These are phyloP conservation scores for Patella ulyssiponensis DNA, from an alignment of 2,888 invertebrate genomes.

Conservation along the genomic window DNA sequence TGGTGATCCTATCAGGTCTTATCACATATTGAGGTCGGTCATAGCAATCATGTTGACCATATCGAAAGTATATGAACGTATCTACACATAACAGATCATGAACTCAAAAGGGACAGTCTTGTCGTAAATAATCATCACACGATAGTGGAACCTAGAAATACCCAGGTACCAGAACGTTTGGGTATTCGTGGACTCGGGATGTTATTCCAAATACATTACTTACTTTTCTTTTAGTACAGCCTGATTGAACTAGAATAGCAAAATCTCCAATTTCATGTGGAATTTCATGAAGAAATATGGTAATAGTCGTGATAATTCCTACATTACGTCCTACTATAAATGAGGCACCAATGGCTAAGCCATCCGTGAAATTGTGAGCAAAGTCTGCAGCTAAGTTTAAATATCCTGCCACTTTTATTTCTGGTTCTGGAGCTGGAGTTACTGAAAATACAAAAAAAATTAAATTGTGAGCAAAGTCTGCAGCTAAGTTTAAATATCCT, in stretches of 20 bases:
- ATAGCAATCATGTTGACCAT: no score
- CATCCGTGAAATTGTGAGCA: slow-evolving; percentile 99
- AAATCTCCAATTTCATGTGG: slow-evolving; percentile 99
- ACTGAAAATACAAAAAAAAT: not conserved
- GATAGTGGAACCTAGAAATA: no score
- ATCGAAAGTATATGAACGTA: no score
- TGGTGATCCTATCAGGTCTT: no score
- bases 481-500: slow-evolving; percentile 96
- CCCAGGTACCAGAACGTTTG: no score
- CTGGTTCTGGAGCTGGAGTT: slow-evolving; percentile 38
- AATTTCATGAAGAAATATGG: slow-evolving; percentile 97
- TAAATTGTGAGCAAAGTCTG: slow-evolving; percentile 99
- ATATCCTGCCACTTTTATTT: slow-evolving; percentile 88
- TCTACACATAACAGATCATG: no score
- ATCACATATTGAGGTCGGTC: no score
- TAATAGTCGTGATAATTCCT: slow-evolving; percentile 85
- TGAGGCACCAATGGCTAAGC: slow-evolving; percentile 97
- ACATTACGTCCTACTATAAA: slow-evolving; percentile 89
- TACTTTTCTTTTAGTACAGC: slow-evolving; percentile 89
- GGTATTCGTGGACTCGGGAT: no score
- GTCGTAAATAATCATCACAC: no score
- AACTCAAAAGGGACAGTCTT: no score
- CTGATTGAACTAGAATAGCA: slow-evolving; percentile 97
- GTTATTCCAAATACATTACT: not conserved
- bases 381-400: slow-evolving; percentile 98